Evolutionary conservation across 2,113 vertebrate genomes (phyloP), one percentile per base, ranked within the genome.

Genomic region (Nyctibius bracteatus): DNA sequence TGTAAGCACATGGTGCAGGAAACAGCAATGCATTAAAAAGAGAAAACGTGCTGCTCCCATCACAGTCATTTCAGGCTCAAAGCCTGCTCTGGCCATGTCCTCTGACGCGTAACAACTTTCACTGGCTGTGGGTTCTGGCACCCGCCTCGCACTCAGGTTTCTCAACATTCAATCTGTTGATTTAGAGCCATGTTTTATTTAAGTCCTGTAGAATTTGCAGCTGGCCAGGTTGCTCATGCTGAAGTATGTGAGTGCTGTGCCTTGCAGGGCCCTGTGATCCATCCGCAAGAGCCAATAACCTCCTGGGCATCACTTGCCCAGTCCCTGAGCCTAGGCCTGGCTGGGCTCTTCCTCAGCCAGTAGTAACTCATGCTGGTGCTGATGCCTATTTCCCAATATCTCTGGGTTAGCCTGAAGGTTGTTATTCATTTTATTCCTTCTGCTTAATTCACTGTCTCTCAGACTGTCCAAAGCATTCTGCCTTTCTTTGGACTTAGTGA

Each of bases 31-130:
- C 65, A 95, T 81, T 94, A 72, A 95, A 81, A 89, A 81, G 80
- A 92, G 75, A 96, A 96, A 96, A 88, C 57, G 52, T 14, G n/a
- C 80, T 27, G 28, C 88, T 93, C 30, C 65, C 1, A 0, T 92
- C 47, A 65, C 55, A 95, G 96, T 96, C 96, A 96, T 96, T 96
- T 97, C 92, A 57, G 68, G 72, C 95, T 73, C 65, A 57, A 61
- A 88, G 90, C 72, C 91, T 89, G 80, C 75, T 78, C 90, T 95
- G 75, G 46, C 51, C 85, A 17, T 59, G 85, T 93, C 55, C 80
- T 90, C 86, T 92, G 90, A 41, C 88, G 92, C 33, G 1, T 93
- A 72, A 92, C 86, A 94, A 86, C 94, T 96, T 96, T 96, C 96
- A 86, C 95, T 97, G 77, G 47, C 90, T 96, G 90, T 41, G 88